These are phyloP conservation scores for Rhogogaster chlorosoma DNA, from an alignment of 2,888 invertebrate genomes.

Conservation along the genomic window DNA sequence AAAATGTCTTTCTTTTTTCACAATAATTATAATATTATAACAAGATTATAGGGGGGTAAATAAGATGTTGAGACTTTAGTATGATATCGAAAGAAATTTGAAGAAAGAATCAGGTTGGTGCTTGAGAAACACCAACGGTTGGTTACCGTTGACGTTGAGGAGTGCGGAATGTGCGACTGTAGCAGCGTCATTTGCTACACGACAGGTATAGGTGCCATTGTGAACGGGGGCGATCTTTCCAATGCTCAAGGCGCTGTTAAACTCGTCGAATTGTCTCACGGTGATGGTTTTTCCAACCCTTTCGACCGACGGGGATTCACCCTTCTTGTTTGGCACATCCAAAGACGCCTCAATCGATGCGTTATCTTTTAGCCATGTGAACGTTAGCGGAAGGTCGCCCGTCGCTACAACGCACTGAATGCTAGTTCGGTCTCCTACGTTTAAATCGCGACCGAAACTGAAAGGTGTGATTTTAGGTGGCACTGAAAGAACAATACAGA, in stretches of 20 bases:
- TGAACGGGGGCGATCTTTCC: conserved; percentile 81
- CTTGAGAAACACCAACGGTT: conserved; percentile 69
- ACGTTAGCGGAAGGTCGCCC: conserved; percentile 83
- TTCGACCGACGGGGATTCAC: conserved; percentile 51
- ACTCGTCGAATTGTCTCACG: conserved; percentile 82
- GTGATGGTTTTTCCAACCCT: conserved; percentile 75
- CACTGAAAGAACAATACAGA: conserved; percentile 77
- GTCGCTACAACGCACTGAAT: conserved; percentile 82
- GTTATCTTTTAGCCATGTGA: conserved; percentile 84
- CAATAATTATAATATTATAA: not conserved
- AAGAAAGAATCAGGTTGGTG: conserved; percentile 57
- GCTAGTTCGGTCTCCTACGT: conserved; percentile 82
- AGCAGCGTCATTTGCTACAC: conserved; percentile 81
- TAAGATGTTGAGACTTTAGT: not conserved
- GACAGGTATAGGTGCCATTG: conserved; percentile 82
- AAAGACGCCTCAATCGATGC: conserved; percentile 75
- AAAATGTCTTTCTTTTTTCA: too few species aligned
- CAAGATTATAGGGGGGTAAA: too few species aligned
- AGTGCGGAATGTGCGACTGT: conserved; percentile 81
- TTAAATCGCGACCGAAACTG: conserved; percentile 82
- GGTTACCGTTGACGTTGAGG: conserved; percentile 82
- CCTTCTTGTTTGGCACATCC: conserved; percentile 59
- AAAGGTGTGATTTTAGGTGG: conserved; percentile 85
- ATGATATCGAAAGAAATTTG: not conserved
- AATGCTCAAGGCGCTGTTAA: conserved; percentile 82